Evolutionary conservation across 2,888 invertebrate species (phyloP).

Genomic region (Ditula angustiorana): DNA sequence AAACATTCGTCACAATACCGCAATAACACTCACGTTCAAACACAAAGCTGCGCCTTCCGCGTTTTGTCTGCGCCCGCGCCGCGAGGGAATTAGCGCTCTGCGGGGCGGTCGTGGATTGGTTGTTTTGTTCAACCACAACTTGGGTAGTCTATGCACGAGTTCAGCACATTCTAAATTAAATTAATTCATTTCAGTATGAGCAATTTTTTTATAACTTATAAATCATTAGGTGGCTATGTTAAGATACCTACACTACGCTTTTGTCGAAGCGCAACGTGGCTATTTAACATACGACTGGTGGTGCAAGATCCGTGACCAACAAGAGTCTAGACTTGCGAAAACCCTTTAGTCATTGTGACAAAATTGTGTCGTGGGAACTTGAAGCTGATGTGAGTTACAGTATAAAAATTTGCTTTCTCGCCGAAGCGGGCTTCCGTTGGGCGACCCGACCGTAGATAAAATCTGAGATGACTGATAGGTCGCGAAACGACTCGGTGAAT

Average conservation of each 20-base stretch:
- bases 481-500: slow-evolving; percentile 67
- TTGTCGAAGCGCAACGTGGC: neutral
- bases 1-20: slow-evolving; percentile 28
- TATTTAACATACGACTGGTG: slow-evolving; percentile 12
- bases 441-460: slow-evolving; percentile 63
- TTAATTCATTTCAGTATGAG: neutral
- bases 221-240: too few species aligned
- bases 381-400: slow-evolving; percentile 59
- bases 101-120: slow-evolving; percentile 60
- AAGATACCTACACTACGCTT: too few species aligned
- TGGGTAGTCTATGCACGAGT: slow-evolving; percentile 64
- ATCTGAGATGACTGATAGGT: slow-evolving; percentile 74
- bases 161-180: slow-evolving; percentile 19
- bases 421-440: slow-evolving; percentile 74
- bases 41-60: slow-evolving; percentile 64
- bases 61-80: slow-evolving; percentile 70
- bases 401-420: slow-evolving; percentile 80
- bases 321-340: slow-evolving; percentile 39
- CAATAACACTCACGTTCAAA: slow-evolving; percentile 37
- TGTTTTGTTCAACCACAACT: slow-evolving; percentile 63
- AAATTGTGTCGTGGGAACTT: slow-evolving; percentile 72
- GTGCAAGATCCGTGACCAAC: slow-evolving; percentile 34
- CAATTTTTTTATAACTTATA: too few species aligned
- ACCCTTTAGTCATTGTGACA: slow-evolving; percentile 47
- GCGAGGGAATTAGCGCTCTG: slow-evolving; percentile 67